A percentile compares a stretch with the other conserved stretches of the same genome.
These are phyloP conservation scores for Calameuta pallipes DNA, from an alignment of 2,888 invertebrate genomes.

Conservation along the genomic window DNA sequence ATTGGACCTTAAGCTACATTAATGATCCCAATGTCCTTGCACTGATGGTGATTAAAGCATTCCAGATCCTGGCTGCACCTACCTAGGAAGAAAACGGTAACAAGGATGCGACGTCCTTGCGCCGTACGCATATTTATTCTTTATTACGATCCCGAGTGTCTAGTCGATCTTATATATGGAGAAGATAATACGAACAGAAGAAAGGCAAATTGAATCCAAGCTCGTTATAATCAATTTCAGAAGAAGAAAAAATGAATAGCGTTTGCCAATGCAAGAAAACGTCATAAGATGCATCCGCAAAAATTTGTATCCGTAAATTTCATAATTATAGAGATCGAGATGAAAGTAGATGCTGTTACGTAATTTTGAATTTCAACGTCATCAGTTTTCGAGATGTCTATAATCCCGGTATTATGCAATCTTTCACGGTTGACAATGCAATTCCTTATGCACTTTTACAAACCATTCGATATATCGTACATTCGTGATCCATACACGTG, in stretches of 20 bases:
- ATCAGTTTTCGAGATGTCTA: neutral
- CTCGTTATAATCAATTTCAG: neutral
- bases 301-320: neutral
- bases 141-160: neutral
- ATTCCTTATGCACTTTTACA: neutral
- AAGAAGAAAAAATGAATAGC: neutral
- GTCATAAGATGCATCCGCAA: neutral
- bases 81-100: slow-evolving; percentile 50
- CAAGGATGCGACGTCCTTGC: slow-evolving; percentile 56
- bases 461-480: neutral
- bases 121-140: slow-evolving; percentile 12
- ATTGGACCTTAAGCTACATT: slow-evolving; percentile 34
- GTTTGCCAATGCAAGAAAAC: neutral
- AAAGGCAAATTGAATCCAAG: neutral
- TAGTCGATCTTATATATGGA: neutral
- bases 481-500: neutral
- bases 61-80: slow-evolving; percentile 43
- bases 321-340: neutral
- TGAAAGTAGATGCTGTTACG: neutral
- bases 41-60: slow-evolving; percentile 39
- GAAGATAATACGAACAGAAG: neutral
- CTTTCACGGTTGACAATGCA: neutral
- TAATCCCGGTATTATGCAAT: neutral
- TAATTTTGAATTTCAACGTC: neutral
- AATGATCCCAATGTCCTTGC: slow-evolving; percentile 56